phyloP scores from a whole-genome alignment of 2,797 vertebrate genomes.

The Leptoclinus maculatus region DNA sequence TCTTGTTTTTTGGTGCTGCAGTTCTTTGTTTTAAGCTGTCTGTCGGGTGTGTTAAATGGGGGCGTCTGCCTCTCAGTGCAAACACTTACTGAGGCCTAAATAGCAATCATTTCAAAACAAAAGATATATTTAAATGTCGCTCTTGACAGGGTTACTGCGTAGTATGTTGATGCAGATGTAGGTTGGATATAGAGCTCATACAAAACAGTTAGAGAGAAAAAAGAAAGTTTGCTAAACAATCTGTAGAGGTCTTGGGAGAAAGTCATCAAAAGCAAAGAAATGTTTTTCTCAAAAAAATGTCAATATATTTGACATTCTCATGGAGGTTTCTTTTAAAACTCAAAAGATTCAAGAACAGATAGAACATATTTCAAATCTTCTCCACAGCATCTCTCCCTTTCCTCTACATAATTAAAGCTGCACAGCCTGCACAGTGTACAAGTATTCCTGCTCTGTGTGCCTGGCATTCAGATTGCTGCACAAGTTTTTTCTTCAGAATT shows the following conservation, averaged over 20 bases:
- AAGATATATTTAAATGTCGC: conserved; percentile 19
- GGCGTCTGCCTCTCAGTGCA: conserved; percentile 7
- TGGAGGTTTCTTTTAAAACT: conserved; percentile 49
- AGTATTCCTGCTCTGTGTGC: conserved; percentile 27
- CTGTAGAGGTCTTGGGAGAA: conserved; percentile 4
- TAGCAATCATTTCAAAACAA: conserved; percentile 26
- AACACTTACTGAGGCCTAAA: conserved; percentile 15
- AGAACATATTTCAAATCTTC: conserved; percentile 43
- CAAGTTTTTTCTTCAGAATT: background rate
- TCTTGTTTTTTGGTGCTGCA: background rate
- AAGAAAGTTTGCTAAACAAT: conserved; percentile 38
- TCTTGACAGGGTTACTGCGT: conserved; percentile 40
- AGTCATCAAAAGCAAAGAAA: conserved; percentile 40
- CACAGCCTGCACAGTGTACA: conserved; percentile 3
- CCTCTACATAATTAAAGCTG: conserved; percentile 47
- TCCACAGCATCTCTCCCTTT: background rate
- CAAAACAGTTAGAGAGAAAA: conserved; percentile 1
- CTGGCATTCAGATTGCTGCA: conserved; percentile 35
- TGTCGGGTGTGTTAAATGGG: conserved; percentile 13
- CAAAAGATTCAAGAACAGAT: conserved; percentile 37
- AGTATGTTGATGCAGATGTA: conserved; percentile 9
- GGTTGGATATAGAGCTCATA: background rate
- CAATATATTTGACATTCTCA: conserved; percentile 57
- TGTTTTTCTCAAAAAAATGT: conserved; percentile 28
- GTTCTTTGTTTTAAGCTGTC: conserved; percentile 16